Conservation (phyloP, 2,113 vertebrate species). For the Balaeniceps rex region DNA sequence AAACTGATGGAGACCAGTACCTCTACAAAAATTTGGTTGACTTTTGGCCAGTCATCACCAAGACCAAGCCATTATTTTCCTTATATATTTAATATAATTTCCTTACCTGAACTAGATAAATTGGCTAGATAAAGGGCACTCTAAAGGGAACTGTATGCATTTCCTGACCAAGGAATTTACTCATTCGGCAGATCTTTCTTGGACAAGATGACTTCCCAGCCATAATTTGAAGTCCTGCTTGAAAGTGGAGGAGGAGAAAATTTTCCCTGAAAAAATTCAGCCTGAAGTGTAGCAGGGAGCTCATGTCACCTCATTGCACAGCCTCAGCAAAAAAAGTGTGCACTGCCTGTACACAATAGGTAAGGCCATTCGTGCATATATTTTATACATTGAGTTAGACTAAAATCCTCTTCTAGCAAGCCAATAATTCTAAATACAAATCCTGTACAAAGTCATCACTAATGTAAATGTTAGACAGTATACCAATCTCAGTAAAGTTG, state of each 20-base stretch:
- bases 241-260: not conserved
- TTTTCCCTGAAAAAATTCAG: not conserved
- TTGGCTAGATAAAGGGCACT: not conserved
- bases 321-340: not conserved
- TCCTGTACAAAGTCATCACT: not conserved
- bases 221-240: not conserved
- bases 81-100: not conserved
- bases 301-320: not conserved
- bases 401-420: not conserved
- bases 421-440: not conserved
- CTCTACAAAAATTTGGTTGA: not conserved
- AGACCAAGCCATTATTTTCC: not conserved
- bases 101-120: not conserved
- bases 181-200: not conserved
- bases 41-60: not conserved
- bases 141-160: not conserved
- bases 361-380: not conserved
- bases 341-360: not conserved
- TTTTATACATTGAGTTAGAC: not conserved
- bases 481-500: not conserved
- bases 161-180: not conserved
- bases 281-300: not conserved
- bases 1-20: not conserved
- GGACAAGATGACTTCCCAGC: not conserved
- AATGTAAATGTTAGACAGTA: not conserved